Evolutionary conservation across 2,113 vertebrate species (phyloP).

Genomic region (Plectropomus leopardus): DNA sequence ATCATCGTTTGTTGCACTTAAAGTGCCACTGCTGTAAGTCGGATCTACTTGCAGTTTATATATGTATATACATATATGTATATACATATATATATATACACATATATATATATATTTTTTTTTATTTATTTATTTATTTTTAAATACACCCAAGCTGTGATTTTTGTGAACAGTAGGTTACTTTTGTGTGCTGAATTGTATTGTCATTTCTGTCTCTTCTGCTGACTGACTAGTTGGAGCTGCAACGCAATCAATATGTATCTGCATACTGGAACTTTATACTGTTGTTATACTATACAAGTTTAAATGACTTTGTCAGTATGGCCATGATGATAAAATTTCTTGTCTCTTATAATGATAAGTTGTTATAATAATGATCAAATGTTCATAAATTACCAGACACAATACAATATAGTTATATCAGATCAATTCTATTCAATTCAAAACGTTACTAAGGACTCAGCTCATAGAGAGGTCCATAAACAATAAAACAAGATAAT

Average conservation of each 20-base stretch:
- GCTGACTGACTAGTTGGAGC: background rate
- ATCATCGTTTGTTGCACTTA: background rate
- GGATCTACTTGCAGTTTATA: background rate
- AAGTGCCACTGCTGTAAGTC: background rate
- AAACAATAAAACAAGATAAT: too few species aligned
- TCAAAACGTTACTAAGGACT: too few species aligned
- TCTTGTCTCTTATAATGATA: background rate
- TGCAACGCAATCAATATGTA: constrained; percentile 11
- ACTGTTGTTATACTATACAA: background rate
- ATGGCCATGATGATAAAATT: too few species aligned
- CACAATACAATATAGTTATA: too few species aligned
- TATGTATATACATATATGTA: too few species aligned
- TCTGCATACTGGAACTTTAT: constrained; percentile 1
- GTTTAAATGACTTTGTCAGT: background rate
- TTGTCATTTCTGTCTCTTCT: constrained; percentile 12
- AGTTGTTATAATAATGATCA: background rate
- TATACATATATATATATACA: too few species aligned
- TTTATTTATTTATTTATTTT: too few species aligned
- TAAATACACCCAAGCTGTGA: background rate
- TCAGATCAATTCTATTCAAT: too few species aligned
- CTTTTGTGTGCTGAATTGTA: constrained; percentile 1
- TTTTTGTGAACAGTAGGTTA: background rate
- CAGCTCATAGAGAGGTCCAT: too few species aligned
- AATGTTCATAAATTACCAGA: background rate
- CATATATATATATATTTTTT: too few species aligned